These are phyloP conservation scores for Nasua narica DNA, from an alignment of 2,797 vertebrate genomes.

Conservation along the genomic window DNA sequence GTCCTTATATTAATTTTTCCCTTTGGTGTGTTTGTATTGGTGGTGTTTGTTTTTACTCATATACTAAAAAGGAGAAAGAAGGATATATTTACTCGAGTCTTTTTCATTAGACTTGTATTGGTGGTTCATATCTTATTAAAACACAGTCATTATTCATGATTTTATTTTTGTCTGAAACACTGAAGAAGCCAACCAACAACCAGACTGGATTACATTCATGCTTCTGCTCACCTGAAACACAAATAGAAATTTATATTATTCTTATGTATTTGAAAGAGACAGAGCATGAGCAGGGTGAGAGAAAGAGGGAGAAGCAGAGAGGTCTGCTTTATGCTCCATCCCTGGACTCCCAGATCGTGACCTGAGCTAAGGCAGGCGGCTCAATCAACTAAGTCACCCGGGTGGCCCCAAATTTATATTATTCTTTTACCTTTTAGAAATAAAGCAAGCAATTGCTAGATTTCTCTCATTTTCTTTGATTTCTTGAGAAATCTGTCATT, in stretches of 20 bases:
- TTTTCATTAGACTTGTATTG: background rate
- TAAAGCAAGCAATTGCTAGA: background rate
- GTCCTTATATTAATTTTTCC: background rate
- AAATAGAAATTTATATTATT: background rate
- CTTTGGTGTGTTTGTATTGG: background rate
- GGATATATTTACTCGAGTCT: background rate
- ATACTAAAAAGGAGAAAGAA: background rate
- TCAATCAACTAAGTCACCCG: background rate
- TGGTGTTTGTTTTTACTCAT: background rate
- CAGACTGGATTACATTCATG: background rate
- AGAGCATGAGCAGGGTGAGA: background rate
- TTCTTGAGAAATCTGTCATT: background rate
- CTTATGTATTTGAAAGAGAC: background rate
- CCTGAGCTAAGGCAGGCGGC: background rate
- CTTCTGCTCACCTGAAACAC: background rate
- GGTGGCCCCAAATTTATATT: background rate
- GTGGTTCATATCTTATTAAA: background rate
- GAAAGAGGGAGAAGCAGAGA: background rate
- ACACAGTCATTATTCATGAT: background rate
- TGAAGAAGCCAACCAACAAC: background rate
- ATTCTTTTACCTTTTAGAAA: background rate
- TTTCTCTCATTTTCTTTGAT: background rate
- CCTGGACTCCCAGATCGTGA: background rate
- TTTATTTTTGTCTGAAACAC: background rate
- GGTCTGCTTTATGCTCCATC: too few species aligned